Conservation (phyloP, 2,888 invertebrate species). For the Cryptosula pallasiana region DNA sequence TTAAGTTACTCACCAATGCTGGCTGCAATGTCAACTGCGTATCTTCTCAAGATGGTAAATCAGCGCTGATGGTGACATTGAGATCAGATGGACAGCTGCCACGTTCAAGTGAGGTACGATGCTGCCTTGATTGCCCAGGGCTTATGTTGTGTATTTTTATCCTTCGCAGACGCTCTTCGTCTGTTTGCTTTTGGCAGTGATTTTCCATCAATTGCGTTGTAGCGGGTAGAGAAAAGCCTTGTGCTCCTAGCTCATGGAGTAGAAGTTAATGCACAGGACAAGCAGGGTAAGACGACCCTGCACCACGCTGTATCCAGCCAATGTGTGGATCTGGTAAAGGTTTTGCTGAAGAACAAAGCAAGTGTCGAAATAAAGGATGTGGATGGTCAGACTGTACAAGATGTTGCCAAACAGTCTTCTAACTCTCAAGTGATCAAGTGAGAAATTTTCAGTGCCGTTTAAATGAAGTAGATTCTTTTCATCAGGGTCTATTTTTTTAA, state of each 20-base stretch:
- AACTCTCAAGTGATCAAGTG: constrained; percentile 1
- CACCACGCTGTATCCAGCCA: constrained; percentile 15
- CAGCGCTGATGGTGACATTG: background rate
- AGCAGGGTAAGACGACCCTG: background rate
- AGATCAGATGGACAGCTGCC: constrained; percentile 8
- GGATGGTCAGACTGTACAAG: background rate
- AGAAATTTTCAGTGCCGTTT: too few species aligned
- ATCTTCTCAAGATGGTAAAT: background rate
- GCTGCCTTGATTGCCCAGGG: too few species aligned
- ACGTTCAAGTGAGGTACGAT: background rate
- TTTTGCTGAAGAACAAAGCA: constrained; percentile 2
- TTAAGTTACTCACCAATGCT: background rate
- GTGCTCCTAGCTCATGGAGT: background rate
- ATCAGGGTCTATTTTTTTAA: too few species aligned
- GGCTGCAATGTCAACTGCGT: constrained; percentile 1
- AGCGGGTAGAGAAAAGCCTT: constrained; percentile 14
- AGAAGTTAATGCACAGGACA: background rate
- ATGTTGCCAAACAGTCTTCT: background rate
- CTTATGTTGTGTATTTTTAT: too few species aligned
- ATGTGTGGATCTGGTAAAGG: constrained; percentile 13
- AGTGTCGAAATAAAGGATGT: constrained; percentile 11
- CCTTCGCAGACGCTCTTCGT: too few species aligned
- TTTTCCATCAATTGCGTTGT: too few species aligned
- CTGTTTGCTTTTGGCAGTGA: too few species aligned
- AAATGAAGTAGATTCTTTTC: too few species aligned